These are phyloP conservation scores for Eptesicus fuscus DNA, from an alignment of 2,113 vertebrate species.

Conservation along the genomic window DNA sequence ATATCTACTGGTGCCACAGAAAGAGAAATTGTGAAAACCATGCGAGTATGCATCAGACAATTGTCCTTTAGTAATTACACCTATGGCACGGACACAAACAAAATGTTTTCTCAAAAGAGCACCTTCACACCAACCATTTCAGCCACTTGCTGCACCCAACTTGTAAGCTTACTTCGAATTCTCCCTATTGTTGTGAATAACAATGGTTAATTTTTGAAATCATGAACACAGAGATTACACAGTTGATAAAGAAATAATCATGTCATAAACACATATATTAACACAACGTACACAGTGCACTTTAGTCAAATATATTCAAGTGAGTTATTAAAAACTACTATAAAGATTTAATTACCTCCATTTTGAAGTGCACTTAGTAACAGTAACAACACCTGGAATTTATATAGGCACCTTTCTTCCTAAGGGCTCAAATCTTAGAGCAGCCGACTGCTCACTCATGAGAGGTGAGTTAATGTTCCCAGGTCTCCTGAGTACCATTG, in stretches of 20 bases:
- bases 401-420: conserved; percentile 66
- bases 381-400: conserved; percentile 72
- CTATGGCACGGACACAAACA: conserved; percentile 23
- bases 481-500: conserved; percentile 66
- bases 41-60: neutral
- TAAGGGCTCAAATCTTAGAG: conserved; percentile 69
- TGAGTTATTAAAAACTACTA: conserved; percentile 70
- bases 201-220: conserved; percentile 66
- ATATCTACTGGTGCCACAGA: conserved; percentile 6
- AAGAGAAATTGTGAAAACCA: neutral
- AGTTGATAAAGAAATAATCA: conserved; percentile 60
- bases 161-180: conserved; percentile 51
- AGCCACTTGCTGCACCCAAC: conserved; percentile 58
- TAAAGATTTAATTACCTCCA: conserved; percentile 73
- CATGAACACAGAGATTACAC: conserved; percentile 54
- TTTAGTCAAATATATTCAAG: conserved; percentile 63
- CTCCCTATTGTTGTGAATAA: conserved; percentile 66
- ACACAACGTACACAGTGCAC: conserved; percentile 66
- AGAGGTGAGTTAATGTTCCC: conserved; percentile 70
- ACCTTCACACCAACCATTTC: conserved; percentile 51
- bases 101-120: conserved; percentile 30
- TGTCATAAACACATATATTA: conserved; percentile 59
- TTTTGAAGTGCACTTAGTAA: conserved; percentile 72
- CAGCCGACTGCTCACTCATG: conserved; percentile 68
- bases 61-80: neutral